Percentiles rank a stretch among this genome's conserved stretches.
These are phyloP conservation scores for Agapornis canus DNA, from an alignment of 2,797 vertebrate species.

Conservation along the genomic window DNA sequence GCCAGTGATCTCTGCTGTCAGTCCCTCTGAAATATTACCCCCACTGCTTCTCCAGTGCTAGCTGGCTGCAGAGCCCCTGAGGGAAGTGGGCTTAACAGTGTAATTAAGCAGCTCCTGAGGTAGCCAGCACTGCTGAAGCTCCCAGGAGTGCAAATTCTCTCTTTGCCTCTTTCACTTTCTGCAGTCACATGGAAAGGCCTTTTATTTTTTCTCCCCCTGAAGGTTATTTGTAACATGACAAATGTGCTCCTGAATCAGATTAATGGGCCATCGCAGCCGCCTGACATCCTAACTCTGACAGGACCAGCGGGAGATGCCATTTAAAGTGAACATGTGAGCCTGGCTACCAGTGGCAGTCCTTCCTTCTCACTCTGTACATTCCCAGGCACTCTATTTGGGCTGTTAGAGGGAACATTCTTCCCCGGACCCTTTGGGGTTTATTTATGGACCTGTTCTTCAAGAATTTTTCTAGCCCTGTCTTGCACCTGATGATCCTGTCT, in stretches of 20 bases:
- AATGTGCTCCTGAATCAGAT: neutral
- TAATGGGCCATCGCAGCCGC: neutral
- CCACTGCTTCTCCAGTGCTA: neutral
- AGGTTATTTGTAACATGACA: neutral
- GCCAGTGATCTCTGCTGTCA: neutral
- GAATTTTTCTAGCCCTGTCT: neutral
- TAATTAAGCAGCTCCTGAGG: neutral
- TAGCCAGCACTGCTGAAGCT: neutral
- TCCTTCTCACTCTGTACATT: rapidly evolving
- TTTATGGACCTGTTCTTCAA: neutral
- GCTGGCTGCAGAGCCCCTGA: neutral
- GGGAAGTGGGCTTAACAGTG: neutral
- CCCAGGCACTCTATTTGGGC: neutral
- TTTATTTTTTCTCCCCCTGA: neutral
- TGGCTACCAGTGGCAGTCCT: neutral
- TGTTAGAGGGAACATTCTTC: neutral
- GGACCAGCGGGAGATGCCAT: neutral
- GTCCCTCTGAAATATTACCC: neutral
- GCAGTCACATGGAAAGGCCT: neutral
- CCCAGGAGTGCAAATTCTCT: neutral
- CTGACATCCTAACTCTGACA: neutral
- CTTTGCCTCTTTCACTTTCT: neutral
- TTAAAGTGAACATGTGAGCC: neutral
- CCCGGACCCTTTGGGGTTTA: neutral
- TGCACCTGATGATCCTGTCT: neutral